Percentiles rank a stretch among this genome's conserved stretches.
These are phyloP conservation scores for Cantharis nigra DNA, from an alignment of 2,888 invertebrate species.

Conservation along the genomic window DNA sequence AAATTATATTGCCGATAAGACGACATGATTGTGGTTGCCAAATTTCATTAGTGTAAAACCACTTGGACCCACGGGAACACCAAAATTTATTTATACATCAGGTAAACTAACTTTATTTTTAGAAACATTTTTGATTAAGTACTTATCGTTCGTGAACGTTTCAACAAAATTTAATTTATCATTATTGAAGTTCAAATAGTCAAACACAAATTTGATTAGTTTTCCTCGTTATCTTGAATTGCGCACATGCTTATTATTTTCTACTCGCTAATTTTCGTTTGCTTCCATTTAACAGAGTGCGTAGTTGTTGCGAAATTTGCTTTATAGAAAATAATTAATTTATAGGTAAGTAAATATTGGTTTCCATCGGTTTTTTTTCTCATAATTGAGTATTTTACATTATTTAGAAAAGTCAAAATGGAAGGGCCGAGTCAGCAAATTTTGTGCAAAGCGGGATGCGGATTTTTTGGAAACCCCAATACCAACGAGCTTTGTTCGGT, in stretches of 20 bases:
- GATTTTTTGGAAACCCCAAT: neutral
- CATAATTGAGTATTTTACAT: neutral
- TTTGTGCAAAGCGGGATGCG: neutral
- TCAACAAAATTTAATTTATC: neutral
- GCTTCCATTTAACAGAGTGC: neutral
- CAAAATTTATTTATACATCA: neutral
- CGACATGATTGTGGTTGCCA: neutral
- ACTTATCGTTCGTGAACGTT: neutral
- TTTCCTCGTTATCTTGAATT: neutral
- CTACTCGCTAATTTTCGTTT: neutral
- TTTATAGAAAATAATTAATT: neutral
- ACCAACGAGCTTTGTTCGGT: neutral
- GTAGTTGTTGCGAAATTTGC: neutral
- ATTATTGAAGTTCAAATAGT: neutral
- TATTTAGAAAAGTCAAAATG: neutral
- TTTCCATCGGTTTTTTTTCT: neutral
- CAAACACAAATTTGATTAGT: neutral
- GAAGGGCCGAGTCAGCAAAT: neutral
- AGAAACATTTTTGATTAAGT: neutral
- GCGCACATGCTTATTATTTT: neutral
- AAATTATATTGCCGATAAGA: neutral
- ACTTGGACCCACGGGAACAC: neutral
- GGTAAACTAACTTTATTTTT: neutral
- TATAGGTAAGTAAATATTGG: neutral
- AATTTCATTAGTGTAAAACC: neutral